These are phyloP conservation scores for Amblyjoppa fuscipennis DNA, from an alignment of 2,888 invertebrate species.

Conservation along the genomic window DNA sequence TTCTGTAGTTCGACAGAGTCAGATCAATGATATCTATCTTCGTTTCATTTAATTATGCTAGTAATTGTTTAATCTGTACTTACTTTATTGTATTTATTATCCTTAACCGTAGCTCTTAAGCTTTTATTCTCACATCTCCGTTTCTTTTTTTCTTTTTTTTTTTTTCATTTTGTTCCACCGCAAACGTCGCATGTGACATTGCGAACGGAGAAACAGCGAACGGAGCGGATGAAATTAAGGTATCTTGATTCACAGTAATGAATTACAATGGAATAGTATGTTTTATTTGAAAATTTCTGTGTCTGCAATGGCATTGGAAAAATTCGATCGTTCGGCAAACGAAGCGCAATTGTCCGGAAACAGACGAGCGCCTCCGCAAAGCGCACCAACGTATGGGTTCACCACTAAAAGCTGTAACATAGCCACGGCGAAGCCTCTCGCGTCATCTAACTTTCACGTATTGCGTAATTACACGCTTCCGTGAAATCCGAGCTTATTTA, in stretches of 20 bases:
- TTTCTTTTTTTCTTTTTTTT: no score
- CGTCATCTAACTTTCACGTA: constrained; percentile 16
- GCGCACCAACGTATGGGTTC: background rate
- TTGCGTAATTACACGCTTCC: constrained; percentile 19
- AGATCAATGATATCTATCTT: background rate
- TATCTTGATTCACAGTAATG: no score
- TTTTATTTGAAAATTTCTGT: background rate
- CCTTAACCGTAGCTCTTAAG: no score
- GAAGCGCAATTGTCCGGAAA: background rate
- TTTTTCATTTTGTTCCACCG: no score
- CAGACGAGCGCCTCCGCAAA: background rate
- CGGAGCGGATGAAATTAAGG: no score
- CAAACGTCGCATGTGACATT: no score
- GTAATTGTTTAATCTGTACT: no score
- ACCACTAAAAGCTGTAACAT: constrained; percentile 2
- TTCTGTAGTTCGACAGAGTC: no score
- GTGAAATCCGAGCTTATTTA: constrained; percentile 40
- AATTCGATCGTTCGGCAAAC: background rate
- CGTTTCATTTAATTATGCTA: background rate
- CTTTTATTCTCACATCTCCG: no score
- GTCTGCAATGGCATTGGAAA: background rate
- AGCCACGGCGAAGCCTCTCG: background rate
- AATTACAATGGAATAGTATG: background rate
- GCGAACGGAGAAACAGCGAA: no score
- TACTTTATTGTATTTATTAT: no score